Conservation (phyloP, 2,888 invertebrate genomes). For the Ormia ochracea region DNA sequence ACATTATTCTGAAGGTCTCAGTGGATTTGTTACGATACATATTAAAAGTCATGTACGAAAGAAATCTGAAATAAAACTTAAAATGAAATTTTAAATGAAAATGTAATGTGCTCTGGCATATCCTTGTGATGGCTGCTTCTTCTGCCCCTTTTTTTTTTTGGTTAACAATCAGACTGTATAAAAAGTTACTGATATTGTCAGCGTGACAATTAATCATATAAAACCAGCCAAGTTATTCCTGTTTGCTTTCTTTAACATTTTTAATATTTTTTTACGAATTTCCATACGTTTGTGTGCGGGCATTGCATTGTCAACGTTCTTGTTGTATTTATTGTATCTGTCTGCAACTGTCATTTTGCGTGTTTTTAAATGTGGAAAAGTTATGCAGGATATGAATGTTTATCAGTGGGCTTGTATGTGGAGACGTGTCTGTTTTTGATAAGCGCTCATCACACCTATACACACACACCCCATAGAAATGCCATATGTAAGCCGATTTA, state of each 20-base stretch:
- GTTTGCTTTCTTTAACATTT: not conserved
- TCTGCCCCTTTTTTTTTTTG: too few species aligned
- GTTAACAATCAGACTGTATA: not conserved
- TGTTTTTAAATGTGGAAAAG: constrained; percentile 30
- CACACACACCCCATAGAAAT: too few species aligned
- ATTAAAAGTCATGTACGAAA: too few species aligned
- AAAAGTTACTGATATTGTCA: constrained; percentile 36
- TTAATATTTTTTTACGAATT: not conserved
- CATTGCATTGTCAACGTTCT: constrained; percentile 1
- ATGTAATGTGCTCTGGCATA: not conserved
- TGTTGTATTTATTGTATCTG: constrained; percentile 3
- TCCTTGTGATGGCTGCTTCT: not conserved
- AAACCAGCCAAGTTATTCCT: constrained; percentile 9
- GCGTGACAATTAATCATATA: constrained; percentile 49
- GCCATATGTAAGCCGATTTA: too few species aligned
- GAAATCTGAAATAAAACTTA: not conserved
- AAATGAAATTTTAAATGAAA: not conserved
- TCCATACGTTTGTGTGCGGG: constrained; percentile 2
- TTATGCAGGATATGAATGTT: not conserved
- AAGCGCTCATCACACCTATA: too few species aligned
- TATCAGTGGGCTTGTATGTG: not conserved
- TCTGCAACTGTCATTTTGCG: constrained; percentile 47
- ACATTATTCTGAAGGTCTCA: too few species aligned
- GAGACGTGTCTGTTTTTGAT: not conserved
- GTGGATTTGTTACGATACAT: too few species aligned